Conservation (phyloP, 2,113 vertebrate genomes). For the Tyrannus savana region DNA sequence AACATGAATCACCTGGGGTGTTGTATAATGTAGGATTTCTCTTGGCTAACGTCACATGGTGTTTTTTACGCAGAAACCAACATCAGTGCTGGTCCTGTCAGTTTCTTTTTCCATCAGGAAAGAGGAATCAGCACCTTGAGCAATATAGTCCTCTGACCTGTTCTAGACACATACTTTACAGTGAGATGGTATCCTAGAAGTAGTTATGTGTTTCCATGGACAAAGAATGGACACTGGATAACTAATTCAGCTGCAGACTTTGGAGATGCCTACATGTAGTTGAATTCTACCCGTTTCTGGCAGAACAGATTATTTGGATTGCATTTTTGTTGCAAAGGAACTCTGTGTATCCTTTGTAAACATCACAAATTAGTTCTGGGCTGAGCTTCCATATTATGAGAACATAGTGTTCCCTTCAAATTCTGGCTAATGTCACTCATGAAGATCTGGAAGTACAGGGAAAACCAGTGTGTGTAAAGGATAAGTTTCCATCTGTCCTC, state of each 20-base stretch:
- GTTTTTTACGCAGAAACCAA: neutral
- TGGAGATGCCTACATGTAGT: neutral
- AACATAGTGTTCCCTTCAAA: neutral
- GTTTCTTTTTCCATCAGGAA: neutral
- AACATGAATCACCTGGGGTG: neutral
- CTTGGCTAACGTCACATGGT: neutral
- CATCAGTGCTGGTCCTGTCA: neutral
- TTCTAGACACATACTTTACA: neutral
- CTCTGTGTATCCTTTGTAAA: conserved; percentile 12
- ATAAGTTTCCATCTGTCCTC: neutral
- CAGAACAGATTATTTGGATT: conserved; percentile 14
- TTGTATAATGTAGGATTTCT: neutral
- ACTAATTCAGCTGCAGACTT: neutral
- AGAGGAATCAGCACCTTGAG: neutral
- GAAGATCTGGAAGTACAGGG: neutral
- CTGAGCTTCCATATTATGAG: neutral
- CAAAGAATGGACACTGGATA: neutral
- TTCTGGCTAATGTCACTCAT: neutral
- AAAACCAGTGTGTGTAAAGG: neutral
- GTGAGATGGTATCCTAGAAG: neutral
- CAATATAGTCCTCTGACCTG: neutral
- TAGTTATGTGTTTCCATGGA: neutral
- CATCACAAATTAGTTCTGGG: neutral
- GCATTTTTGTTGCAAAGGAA: neutral
- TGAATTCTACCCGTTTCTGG: neutral